Evolutionary conservation across 2,888 invertebrate genomes (phyloP).

Genomic region (Epinotia nisella): DNA sequence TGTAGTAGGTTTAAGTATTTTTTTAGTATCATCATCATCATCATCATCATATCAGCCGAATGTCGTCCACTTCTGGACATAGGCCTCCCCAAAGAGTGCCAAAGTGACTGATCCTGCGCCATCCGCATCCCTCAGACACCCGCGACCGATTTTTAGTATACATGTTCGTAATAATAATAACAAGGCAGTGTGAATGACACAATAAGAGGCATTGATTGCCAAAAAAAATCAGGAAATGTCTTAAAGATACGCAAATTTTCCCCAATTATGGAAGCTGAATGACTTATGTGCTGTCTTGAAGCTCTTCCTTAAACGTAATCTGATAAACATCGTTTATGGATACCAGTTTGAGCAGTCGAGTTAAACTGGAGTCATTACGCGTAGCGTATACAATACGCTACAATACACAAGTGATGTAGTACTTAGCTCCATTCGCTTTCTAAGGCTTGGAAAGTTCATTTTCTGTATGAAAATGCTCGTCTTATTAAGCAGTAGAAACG

Average conservation of each 20-base stretch:
- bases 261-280: neutral
- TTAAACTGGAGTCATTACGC: conserved; percentile 26
- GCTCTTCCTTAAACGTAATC: conserved; percentile 14
- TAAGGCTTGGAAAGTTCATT: conserved; percentile 26
- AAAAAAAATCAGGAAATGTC: neutral
- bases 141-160: too few species aligned
- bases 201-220: neutral
- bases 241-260: neutral
- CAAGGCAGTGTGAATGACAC: neutral
- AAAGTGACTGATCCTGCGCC: too few species aligned
- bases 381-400: neutral
- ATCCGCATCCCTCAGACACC: too few species aligned
- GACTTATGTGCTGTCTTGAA: neutral
- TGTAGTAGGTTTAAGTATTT: neutral
- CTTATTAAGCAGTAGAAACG: too few species aligned
- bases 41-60: too few species aligned
- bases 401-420: conserved; percentile 32
- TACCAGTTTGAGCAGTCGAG: conserved; percentile 19
- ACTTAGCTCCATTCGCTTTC: conserved; percentile 28
- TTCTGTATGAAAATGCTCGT: neutral
- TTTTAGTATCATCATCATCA: too few species aligned
- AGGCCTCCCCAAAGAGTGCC: too few species aligned
- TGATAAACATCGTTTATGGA: conserved; percentile 5
- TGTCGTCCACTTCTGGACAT: too few species aligned
- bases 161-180: neutral